These are phyloP conservation scores for Sinodicranocentrus sp. DNA, from an alignment of 2,888 invertebrate species.

Conservation along the genomic window DNA sequence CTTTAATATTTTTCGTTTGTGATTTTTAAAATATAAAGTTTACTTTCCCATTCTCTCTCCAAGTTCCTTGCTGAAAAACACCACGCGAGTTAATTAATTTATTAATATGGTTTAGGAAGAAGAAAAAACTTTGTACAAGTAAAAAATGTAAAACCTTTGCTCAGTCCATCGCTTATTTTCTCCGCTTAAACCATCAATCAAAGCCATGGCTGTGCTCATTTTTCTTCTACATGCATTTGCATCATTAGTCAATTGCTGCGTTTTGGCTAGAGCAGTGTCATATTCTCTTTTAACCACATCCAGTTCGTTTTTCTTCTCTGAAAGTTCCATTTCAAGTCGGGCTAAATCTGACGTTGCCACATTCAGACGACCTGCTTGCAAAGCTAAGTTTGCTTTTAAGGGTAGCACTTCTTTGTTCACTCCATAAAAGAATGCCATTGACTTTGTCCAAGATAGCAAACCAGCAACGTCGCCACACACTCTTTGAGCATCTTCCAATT, in stretches of 20 bases:
- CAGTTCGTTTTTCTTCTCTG: slow-evolving; percentile 93
- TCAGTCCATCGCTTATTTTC: slow-evolving; percentile 95
- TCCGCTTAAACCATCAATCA: slow-evolving; percentile 94
- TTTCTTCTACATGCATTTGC: slow-evolving; percentile 95
- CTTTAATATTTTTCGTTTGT: neutral
- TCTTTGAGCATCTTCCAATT: slow-evolving; percentile 96
- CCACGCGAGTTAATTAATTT: slow-evolving; percentile 60
- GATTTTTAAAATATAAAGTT: too few relatives aligned
- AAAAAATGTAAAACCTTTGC: slow-evolving; percentile 81
- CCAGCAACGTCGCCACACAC: slow-evolving; percentile 99
- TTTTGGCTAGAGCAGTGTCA: slow-evolving; percentile 94
- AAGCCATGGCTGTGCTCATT: slow-evolving; percentile 96
- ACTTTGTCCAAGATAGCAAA: slow-evolving; percentile 96
- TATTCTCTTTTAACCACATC: slow-evolving; percentile 95
- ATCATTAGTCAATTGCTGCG: slow-evolving; percentile 93
- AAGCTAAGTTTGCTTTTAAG: slow-evolving; percentile 92
- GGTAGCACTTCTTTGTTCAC: slow-evolving; percentile 98
- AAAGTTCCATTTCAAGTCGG: slow-evolving; percentile 91
- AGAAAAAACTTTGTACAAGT: neutral
- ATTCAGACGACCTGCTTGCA: slow-evolving; percentile 88
- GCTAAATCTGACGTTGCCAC: slow-evolving; percentile 94
- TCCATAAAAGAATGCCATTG: slow-evolving; percentile 96
- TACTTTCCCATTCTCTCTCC: slow-evolving; percentile 88
- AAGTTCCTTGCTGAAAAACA: slow-evolving; percentile 86
- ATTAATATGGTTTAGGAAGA: neutral